phyloP scores from a whole-genome alignment of 2,797 vertebrate species.

The Myripristis jacobus region DNA sequence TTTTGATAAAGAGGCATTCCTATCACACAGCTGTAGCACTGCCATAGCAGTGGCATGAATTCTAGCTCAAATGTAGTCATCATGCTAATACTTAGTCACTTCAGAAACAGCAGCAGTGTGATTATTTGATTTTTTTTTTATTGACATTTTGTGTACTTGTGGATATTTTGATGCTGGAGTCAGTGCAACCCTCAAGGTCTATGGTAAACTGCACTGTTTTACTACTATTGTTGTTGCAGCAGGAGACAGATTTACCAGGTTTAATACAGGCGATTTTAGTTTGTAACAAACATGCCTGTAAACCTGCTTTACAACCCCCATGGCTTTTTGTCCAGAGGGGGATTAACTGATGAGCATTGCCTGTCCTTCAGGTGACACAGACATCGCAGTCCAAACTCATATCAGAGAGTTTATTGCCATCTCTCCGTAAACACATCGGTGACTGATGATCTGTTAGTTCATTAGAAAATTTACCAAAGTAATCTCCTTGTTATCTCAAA shows the following conservation, averaged over 20 bases:
- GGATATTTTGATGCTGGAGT: conserved; percentile 41
- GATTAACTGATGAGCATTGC: conserved; percentile 77
- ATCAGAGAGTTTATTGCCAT: conserved; percentile 65
- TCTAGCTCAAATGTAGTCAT: conserved; percentile 71
- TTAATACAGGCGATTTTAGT: conserved; percentile 79
- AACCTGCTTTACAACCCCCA: conserved; percentile 78
- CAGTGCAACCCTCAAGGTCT: conserved; percentile 69
- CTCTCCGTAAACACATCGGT: conserved; percentile 54
- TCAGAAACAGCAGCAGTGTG: conserved; percentile 18
- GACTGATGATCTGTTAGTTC: conserved; percentile 66
- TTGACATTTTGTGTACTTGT: conserved; percentile 47
- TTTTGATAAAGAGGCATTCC: conserved; percentile 63
- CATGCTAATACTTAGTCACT: conserved; percentile 73
- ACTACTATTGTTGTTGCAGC: conserved; percentile 78
- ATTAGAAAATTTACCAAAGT: conserved; percentile 58
- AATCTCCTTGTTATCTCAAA: conserved; percentile 38
- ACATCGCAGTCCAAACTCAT: conserved; percentile 61
- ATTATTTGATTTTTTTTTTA: conserved; percentile 67
- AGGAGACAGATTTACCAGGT: conserved; percentile 74
- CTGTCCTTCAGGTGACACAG: conserved; percentile 82
- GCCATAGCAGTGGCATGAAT: conserved; percentile 26
- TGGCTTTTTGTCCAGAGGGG: conserved; percentile 73
- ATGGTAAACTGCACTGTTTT: conserved; percentile 71
- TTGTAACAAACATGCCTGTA: conserved; percentile 76
- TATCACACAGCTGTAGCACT: background rate